phyloP scores from a whole-genome alignment of 2,797 vertebrate genomes.

The Sebastes reedi region DNA sequence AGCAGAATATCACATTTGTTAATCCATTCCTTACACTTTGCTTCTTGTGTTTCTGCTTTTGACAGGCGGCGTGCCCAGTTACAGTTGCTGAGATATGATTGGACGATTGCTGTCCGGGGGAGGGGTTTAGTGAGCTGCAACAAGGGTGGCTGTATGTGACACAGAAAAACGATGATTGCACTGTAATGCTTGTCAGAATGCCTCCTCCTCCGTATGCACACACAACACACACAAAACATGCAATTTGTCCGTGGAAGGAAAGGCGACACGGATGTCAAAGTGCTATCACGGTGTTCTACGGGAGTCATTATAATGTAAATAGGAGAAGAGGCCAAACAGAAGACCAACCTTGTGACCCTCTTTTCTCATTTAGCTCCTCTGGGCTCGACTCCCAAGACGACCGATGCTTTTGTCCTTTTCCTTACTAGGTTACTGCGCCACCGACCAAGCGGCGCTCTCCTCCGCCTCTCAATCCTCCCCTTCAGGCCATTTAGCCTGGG shows the following conservation, averaged over 20 bases:
- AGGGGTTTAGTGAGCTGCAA: neutral
- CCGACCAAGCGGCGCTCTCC: neutral
- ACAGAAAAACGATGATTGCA: neutral
- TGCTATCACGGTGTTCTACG: neutral
- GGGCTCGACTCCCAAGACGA: neutral
- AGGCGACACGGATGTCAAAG: neutral
- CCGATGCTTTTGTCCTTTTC: slow-evolving; percentile 21
- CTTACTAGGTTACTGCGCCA: neutral
- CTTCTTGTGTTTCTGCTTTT: neutral
- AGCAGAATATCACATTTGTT: neutral
- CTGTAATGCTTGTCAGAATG: neutral
- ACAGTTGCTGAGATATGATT: neutral
- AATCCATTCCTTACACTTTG: neutral
- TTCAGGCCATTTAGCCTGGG: slow-evolving; percentile 23
- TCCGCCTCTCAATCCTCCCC: neutral
- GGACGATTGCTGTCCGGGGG: too few relatives aligned
- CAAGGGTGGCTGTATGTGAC: neutral
- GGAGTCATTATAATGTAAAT: slow-evolving; percentile 36
- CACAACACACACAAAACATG: neutral
- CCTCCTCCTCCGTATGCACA: neutral
- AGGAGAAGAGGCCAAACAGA: slow-evolving; percentile 7
- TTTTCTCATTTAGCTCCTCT: slow-evolving; percentile 12
- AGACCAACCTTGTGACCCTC: neutral
- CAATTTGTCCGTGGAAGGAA: neutral
- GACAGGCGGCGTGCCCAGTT: neutral